Conservation (phyloP, 2,113 vertebrate genomes). For the Peucedramus taeniatus region DNA sequence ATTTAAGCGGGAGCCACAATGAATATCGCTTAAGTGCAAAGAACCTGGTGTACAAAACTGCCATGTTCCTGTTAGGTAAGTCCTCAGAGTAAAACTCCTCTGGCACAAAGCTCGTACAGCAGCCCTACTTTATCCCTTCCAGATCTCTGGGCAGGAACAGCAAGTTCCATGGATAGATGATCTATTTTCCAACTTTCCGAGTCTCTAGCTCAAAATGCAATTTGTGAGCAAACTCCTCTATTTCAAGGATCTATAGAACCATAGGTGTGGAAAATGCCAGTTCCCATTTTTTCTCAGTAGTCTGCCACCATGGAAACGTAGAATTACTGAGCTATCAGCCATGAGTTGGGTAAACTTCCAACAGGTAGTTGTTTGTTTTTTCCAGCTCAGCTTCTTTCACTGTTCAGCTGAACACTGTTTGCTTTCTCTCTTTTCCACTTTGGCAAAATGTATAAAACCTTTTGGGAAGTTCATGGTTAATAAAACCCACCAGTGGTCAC, state of each 20-base stretch:
- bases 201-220: background rate
- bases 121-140: background rate
- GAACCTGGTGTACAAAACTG: background rate
- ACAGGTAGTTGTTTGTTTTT: fast-evolving
- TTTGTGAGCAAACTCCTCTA: background rate
- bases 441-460: background rate
- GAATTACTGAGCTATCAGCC: background rate
- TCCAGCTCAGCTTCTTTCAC: background rate
- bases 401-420: background rate
- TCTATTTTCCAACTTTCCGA: background rate
- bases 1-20: background rate
- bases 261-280: background rate
- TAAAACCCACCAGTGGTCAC: background rate
- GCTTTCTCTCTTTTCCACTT: background rate
- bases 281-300: background rate
- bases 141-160: background rate
- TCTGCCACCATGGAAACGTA: background rate
- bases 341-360: background rate
- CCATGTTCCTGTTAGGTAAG: background rate
- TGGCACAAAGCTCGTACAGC: background rate
- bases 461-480: background rate
- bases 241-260: background rate
- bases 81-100: background rate
- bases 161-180: background rate
- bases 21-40: background rate